Conservation (phyloP, 2,113 vertebrate species). For the Caranx ignobilis region DNA sequence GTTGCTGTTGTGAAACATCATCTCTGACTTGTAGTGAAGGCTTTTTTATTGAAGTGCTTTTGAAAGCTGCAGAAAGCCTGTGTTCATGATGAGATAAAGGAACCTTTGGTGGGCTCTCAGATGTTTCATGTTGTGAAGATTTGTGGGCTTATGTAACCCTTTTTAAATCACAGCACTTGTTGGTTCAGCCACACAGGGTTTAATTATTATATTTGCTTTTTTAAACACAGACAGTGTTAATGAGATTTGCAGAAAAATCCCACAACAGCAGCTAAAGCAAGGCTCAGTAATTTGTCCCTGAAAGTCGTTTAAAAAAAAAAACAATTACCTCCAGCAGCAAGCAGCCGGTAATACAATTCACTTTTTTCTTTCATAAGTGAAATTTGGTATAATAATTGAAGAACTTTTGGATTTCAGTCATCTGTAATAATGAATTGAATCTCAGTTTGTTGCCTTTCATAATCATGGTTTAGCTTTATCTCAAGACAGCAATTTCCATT, state of each 20-base stretch:
- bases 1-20: background rate
- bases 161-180: background rate
- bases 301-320: background rate
- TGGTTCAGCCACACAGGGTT: background rate
- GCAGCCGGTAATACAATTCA: background rate
- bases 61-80: background rate
- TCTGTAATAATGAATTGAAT: background rate
- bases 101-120: slow-evolving; percentile 9
- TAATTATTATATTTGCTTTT: background rate
- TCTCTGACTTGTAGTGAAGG: background rate
- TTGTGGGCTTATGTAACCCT: background rate
- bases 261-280: background rate
- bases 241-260: slow-evolving; percentile 3
- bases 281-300: background rate
- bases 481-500: slow-evolving; percentile 6
- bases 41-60: background rate
- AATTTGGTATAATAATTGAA: background rate
- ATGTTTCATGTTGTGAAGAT: slow-evolving; percentile 17
- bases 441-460: background rate
- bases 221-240: slow-evolving; percentile 2
- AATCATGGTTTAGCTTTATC: background rate
- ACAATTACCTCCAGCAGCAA: background rate
- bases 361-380: slow-evolving; percentile 1
- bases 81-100: slow-evolving; percentile 7
- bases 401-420: background rate